Evolutionary conservation across 2,888 invertebrate genomes (phyloP).

Genomic region (Drosophila gaucha): DNA sequence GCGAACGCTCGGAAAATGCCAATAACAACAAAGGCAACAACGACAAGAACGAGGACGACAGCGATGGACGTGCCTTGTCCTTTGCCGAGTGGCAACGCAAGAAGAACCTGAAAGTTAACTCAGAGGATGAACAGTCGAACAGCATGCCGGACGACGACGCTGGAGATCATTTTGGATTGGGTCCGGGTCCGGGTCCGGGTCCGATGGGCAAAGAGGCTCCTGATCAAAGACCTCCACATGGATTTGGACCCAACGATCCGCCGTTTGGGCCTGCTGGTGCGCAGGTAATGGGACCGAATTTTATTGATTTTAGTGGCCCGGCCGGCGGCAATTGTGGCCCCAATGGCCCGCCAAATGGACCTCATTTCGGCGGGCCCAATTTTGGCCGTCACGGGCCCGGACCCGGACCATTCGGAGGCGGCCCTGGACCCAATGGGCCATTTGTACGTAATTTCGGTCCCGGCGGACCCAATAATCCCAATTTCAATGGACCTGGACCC

Average conservation of each 20-base stretch:
- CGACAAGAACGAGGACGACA: constrained; percentile 25
- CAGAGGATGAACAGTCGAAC: background rate
- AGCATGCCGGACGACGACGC: background rate
- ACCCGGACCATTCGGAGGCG: constrained; percentile 21
- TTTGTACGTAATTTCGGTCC: constrained; percentile 42
- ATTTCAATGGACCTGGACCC: constrained; percentile 37
- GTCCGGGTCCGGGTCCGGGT: background rate
- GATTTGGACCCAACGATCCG: constrained; percentile 28
- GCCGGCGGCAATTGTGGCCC: constrained; percentile 8
- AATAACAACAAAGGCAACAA: constrained; percentile 25
- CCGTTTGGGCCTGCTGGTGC: constrained; percentile 12
- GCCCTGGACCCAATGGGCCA: constrained; percentile 35
- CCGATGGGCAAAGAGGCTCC: constrained; percentile 9
- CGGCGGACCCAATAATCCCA: constrained; percentile 33
- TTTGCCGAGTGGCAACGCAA: constrained; percentile 77
- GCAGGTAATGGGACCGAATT: constrained; percentile 40
- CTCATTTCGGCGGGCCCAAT: constrained; percentile 32
- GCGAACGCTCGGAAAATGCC: constrained; percentile 18
- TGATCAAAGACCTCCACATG: background rate
- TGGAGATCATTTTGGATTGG: constrained; percentile 4
- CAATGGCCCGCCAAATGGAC: constrained; percentile 14
- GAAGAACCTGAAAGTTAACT: constrained; percentile 38
- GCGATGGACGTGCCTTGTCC: constrained; percentile 53
- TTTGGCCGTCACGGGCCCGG: constrained; percentile 27
- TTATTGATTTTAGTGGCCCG: constrained; percentile 38